These are phyloP conservation scores for Heterocephalus glaber DNA, from an alignment of 2,113 vertebrate species.

Conservation along the genomic window DNA sequence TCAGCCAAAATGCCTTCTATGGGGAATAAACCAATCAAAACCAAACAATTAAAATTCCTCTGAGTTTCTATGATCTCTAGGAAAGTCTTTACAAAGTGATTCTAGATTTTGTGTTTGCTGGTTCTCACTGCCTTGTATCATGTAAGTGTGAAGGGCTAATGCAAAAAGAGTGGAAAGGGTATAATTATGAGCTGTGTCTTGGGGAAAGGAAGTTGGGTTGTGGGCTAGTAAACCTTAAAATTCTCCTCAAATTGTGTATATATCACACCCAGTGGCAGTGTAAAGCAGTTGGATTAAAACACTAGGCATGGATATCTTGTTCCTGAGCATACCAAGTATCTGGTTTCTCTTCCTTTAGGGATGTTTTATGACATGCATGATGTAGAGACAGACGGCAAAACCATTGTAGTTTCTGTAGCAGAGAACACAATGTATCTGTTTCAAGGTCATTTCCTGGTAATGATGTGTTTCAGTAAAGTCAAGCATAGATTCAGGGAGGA, in stretches of 20 bases:
- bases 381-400: slow-evolving; percentile 52
- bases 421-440: slow-evolving; percentile 15
- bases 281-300: neutral
- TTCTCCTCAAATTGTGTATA: neutral
- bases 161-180: neutral
- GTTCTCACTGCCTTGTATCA: slow-evolving; percentile 27
- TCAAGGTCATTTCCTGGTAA: slow-evolving; percentile 53
- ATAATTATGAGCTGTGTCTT: neutral
- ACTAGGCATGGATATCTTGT: neutral
- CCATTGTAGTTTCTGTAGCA: slow-evolving; percentile 7
- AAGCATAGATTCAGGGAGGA: slow-evolving; percentile 10
- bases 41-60: slow-evolving; percentile 40
- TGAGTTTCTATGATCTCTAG: slow-evolving; percentile 1
- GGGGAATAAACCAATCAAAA: slow-evolving; percentile 14
- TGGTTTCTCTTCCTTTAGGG: slow-evolving; percentile 45
- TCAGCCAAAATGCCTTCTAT: slow-evolving; percentile 14
- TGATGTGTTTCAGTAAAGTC: neutral
- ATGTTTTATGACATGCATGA: neutral
- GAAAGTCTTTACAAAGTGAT: slow-evolving; percentile 38
- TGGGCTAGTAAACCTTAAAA: neutral
- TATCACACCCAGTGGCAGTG: neutral
- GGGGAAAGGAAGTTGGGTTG: neutral
- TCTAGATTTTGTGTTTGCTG: slow-evolving; percentile 42
- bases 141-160: neutral
- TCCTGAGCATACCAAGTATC: neutral